Percentiles rank a stretch among this genome's conserved stretches.
phyloP scores from a whole-genome alignment of 2,888 invertebrate genomes.

The Orchesellides sinensis region DNA sequence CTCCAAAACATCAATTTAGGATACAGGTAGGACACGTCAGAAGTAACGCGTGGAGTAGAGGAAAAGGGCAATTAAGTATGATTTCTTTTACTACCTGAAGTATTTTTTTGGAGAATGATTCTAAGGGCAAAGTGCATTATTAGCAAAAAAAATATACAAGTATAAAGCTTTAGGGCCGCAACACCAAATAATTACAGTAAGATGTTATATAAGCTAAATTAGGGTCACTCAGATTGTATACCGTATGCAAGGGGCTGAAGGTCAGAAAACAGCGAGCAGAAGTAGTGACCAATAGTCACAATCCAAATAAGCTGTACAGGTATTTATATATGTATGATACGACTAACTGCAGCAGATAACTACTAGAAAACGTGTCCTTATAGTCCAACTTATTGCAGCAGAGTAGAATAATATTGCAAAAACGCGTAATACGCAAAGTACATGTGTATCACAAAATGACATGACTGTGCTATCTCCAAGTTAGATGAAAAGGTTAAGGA shows the following conservation, averaged over 20 bases:
- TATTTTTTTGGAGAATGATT: neutral
- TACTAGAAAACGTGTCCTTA: neutral
- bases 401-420: neutral
- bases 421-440: neutral
- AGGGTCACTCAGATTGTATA: constrained; percentile 36
- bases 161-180: neutral
- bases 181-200: neutral
- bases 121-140: constrained; percentile 23
- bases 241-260: constrained; percentile 16
- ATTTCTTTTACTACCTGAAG: constrained; percentile 6
- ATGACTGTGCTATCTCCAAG: neutral
- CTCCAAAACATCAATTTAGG: constrained; percentile 13
- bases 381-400: no score
- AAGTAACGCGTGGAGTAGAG: neutral
- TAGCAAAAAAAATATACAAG: constrained; percentile 10
- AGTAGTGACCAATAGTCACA: neutral
- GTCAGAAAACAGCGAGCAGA: constrained; percentile 20
- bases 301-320: neutral
- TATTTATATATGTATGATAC: neutral
- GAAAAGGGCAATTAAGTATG: constrained; percentile 22
- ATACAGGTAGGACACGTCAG: constrained; percentile 4
- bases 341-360: neutral
- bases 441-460: neutral
- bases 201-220: constrained; percentile 32
- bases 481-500: constrained; percentile 59